Evolutionary conservation across 2,888 invertebrate species (phyloP), one percentile per base, ranked within the genome.

Genomic region (Iselma pallidipennis): DNA sequence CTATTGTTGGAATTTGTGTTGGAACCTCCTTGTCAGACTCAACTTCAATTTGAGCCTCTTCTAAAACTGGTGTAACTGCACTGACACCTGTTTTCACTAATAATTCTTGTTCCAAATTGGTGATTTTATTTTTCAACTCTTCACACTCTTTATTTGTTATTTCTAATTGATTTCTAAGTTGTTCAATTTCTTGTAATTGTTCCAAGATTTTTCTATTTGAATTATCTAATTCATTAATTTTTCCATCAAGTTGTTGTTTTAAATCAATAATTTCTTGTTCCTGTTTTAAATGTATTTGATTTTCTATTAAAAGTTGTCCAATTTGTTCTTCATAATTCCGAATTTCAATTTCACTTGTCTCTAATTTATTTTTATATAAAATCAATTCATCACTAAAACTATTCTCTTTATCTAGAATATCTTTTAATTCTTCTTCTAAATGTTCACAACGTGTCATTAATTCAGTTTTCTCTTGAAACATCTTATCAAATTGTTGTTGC

Each of bases 401-500:
- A 26, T 63, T 61, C 59, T 74, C 67, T 23, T 62, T 68, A 49
- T 76, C 71, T 26, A 62, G 5, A 33, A 68, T 64, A 26, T 71
- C 72, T 56, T 74, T 75, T 28, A 79, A 76, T 63, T 81, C 80
- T 62, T 85, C 85, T 56, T 81, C 79, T 52, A 84, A 74, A 57
- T 77, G 77, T 68, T 83, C 81, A 61, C 77, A 78, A 56, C 80
- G 74, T 42, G 78, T 71, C 5, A 73, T 66, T 42, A 83, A 65
- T 19, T 74, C 73, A 61, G 77, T 78, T 49, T 79, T 80, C 50
- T 78, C 79, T 1, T 69, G 70, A 54, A 80, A 72, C 29, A 82
- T 67, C 26, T 75, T 68, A 58, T 79, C 76, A 48, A 81, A 66
- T 65, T 82, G 85, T 4, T 78, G 75, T 54, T 82, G 84, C 31